Evolutionary conservation across 2,888 invertebrate genomes (phyloP).

Genomic region (Torymus texanus): DNA sequence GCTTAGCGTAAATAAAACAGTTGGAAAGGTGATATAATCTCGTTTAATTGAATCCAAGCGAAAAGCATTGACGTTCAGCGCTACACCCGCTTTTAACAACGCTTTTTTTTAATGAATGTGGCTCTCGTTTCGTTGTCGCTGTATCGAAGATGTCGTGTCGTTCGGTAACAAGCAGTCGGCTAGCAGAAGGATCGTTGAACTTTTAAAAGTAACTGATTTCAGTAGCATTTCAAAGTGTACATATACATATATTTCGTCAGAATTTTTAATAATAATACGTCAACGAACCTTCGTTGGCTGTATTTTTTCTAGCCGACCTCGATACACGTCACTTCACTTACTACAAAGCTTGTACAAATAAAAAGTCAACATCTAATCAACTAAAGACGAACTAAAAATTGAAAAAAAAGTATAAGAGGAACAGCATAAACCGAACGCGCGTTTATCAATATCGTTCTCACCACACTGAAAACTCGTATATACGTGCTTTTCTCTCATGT

Average conservation of each 20-base stretch:
- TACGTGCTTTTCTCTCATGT: slow-evolving; percentile 48
- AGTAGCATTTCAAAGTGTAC: too few relatives aligned
- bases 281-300: slow-evolving; percentile 33
- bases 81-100: slow-evolving; percentile 17
- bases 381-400: slow-evolving; percentile 51
- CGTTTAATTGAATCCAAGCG: slow-evolving; percentile 10
- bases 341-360: slow-evolving; percentile 55
- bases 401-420: not conserved
- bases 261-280: not conserved
- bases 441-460: slow-evolving; percentile 39
- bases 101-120: slow-evolving; percentile 18
- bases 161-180: slow-evolving; percentile 48
- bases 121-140: slow-evolving; percentile 26
- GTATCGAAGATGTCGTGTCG: slow-evolving; percentile 6
- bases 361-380: slow-evolving; percentile 56
- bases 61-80: slow-evolving; percentile 31
- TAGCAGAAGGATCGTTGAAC: slow-evolving; percentile 33
- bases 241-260: too few relatives aligned
- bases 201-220: not conserved
- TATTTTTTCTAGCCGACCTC: slow-evolving; percentile 49
- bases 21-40: not conserved
- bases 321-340: slow-evolving; percentile 40
- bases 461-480: slow-evolving; percentile 49
- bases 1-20: too few relatives aligned
- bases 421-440: slow-evolving; percentile 50